Evolutionary conservation across 2,888 invertebrate genomes (phyloP).

Genomic region (Eristalinus aeneus): DNA sequence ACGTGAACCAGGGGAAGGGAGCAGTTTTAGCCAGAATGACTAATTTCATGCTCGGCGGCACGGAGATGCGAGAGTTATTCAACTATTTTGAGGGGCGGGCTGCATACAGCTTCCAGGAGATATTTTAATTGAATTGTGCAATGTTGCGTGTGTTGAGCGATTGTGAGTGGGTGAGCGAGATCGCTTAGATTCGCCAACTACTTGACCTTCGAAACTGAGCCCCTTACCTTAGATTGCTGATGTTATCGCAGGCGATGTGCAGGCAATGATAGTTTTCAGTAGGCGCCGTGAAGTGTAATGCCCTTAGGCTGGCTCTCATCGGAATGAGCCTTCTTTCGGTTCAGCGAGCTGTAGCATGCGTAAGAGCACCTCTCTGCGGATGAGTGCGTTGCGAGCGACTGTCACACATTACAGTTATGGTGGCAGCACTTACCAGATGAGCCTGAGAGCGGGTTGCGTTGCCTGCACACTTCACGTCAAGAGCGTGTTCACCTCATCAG

Average conservation of each 20-base stretch:
- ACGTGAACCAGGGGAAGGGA: not conserved
- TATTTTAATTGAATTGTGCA: not conserved
- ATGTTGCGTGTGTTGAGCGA: not conserved
- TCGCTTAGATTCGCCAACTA: not conserved
- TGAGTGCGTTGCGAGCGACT: not conserved
- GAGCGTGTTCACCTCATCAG: too few relatives aligned
- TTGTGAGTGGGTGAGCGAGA: not conserved
- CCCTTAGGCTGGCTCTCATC: not conserved
- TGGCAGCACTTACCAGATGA: not conserved
- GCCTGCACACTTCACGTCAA: not conserved
- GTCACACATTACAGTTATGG: not conserved
- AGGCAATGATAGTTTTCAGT: not conserved
- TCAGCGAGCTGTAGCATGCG: not conserved
- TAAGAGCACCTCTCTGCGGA: not conserved
- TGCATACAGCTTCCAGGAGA: not conserved
- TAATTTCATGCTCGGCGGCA: constrained; percentile 57
- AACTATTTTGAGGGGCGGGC: not conserved
- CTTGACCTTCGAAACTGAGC: not conserved
- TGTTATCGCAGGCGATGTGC: not conserved
- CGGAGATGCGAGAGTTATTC: constrained; percentile 26
- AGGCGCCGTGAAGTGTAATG: not conserved
- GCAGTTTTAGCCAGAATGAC: constrained; percentile 53
- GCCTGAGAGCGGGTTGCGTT: not conserved
- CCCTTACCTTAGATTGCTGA: not conserved
- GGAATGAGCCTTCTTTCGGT: not conserved